Base-by-base conservation (phyloP, 2,113 vertebrate genomes). In the Camelus dromedarius region DNA sequence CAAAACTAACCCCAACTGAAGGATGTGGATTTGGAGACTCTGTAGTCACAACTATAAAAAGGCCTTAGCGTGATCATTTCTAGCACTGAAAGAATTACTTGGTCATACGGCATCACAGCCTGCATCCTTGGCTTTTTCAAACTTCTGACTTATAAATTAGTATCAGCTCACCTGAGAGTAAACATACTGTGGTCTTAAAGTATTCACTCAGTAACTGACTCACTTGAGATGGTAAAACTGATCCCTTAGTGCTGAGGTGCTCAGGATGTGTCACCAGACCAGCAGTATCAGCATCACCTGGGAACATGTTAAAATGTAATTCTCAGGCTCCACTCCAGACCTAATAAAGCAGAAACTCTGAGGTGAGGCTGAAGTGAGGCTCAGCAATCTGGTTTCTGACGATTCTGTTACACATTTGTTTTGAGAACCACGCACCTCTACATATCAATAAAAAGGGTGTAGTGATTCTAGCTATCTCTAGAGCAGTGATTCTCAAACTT, bases 1-100 rank as follows among this genome's bases (percentile, higher is more conserved):
- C 20, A 95, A 90, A 96, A 87, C 60, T 93, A 95, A 95, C 35
- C 5, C 58, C 18, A 60, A 48, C 28, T 97, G 69, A 94, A 95
- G 90, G 66, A 85, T 38, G 11, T 32, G 18, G 70, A 80, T 58
- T 77, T 95, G 56, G 38, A 92, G 62, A 97, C 28, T 79, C 12
- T 86, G 6, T 54, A 82, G 72, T 82, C 48, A 84, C 22, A 85
- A 89, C 54, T 67, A 67, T 62, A 12, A 84, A 81, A 84, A 85
- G 50, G 60, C 35, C 26, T 96, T 38, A 48, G 42, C 13, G n/a
- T 24, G 82, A 72, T 79, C 46, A 85, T 30, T 95, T 96, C 92
- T 86, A 72, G 50, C 79, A 67, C n/a, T 48, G 67, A 92, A 93
- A 87, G 60, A 88, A 80, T 72, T 84, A 87, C 22, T 69, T 87